phyloP scores from a whole-genome alignment of 1,140 invertebrate genomes.

The Maconellicoccus hirsutus region DNA sequence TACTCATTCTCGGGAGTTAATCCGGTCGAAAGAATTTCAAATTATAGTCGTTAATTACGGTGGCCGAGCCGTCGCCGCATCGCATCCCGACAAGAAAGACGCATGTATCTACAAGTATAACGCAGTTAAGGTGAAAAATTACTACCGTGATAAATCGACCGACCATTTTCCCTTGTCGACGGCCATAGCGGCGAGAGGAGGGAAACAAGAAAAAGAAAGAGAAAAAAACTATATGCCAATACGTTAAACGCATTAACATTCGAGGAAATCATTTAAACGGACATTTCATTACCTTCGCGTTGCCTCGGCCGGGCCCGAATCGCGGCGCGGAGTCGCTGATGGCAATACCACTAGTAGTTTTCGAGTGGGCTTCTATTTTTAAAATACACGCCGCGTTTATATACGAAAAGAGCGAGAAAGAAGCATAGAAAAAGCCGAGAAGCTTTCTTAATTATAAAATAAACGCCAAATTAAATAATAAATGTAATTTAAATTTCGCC shows the following conservation, averaged over 20 bases:
- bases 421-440: constrained; percentile 12
- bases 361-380: constrained; percentile 7
- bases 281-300: background rate
- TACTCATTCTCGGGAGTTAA: background rate
- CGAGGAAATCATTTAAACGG: background rate
- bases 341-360: background rate
- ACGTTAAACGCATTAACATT: background rate
- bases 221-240: background rate
- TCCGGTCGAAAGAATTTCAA: background rate
- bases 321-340: background rate
- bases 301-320: background rate
- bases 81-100: background rate
- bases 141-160: background rate
- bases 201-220: background rate
- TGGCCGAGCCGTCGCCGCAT: no score
- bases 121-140: background rate
- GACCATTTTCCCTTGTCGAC: background rate
- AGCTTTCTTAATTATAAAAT: constrained; percentile 18
- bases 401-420: no score
- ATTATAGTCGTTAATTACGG: background rate
- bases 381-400: background rate
- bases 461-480: constrained; percentile 22
- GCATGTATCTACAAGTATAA: background rate
- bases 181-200: no score
- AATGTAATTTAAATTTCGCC: constrained; percentile 19